Evolutionary conservation across 2,113 vertebrate species (phyloP).

Genomic region (Cyprinodon variegatus): DNA sequence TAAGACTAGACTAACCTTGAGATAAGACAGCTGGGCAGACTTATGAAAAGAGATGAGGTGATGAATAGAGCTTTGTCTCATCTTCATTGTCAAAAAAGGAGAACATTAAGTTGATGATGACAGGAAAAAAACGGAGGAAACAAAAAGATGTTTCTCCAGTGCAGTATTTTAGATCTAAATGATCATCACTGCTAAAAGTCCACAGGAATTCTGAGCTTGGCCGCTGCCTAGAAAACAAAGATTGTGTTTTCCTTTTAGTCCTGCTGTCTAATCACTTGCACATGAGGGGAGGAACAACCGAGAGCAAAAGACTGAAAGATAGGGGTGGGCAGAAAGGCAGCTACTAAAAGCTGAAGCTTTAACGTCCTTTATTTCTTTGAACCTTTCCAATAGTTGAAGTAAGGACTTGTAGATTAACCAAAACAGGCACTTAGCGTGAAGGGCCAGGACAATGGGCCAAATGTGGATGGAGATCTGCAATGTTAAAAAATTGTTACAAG

Average conservation of each 20-base stretch:
- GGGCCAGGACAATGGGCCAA: conserved; percentile 9
- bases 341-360: conserved; percentile 58
- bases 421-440: conserved; percentile 28
- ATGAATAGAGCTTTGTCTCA: conserved; percentile 73
- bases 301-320: conserved; percentile 39
- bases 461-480: conserved; percentile 22
- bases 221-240: conserved; percentile 71
- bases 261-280: conserved; percentile 75
- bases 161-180: conserved; percentile 63
- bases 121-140: background rate
- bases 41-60: conserved; percentile 63
- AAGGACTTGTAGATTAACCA: conserved; percentile 27
- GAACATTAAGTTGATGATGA: conserved; percentile 3
- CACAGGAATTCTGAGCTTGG: conserved; percentile 60
- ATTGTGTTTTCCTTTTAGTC: conserved; percentile 63
- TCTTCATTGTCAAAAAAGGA: conserved; percentile 26
- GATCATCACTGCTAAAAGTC: conserved; percentile 61
- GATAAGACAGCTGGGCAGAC: conserved; percentile 58
- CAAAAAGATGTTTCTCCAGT: conserved; percentile 46
- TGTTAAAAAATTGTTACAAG: background rate
- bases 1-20: conserved; percentile 66
- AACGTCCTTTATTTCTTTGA: conserved; percentile 60
- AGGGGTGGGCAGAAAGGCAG: conserved; percentile 38
- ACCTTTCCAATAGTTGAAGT: conserved; percentile 28
- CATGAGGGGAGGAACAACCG: conserved; percentile 69